Conservation (phyloP, 2,888 invertebrate species). For the Chironomus tentans region DNA sequence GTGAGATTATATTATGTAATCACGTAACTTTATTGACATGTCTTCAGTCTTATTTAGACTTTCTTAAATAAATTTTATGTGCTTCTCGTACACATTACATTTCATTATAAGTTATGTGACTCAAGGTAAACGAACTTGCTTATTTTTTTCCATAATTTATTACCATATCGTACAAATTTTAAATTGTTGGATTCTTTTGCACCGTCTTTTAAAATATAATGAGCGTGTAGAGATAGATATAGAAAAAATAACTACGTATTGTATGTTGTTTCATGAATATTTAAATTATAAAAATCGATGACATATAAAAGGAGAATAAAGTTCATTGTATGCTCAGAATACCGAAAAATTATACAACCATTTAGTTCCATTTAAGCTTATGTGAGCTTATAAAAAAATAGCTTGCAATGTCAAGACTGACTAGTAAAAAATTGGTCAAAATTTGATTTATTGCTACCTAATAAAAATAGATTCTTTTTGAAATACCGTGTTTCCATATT, state of each 20-base stretch:
- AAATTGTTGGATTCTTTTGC: background rate
- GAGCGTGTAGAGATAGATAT: background rate
- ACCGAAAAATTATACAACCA: constrained; percentile 1
- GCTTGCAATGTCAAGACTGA: background rate
- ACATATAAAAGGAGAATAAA: background rate
- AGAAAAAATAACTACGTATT: background rate
- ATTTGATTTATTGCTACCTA: too few species aligned
- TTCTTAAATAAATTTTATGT: background rate
- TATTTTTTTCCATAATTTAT: background rate
- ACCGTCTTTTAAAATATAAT: background rate
- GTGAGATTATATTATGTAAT: background rate
- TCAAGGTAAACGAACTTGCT: constrained; percentile 7
- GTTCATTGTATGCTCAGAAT: background rate
- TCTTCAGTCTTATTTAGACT: background rate
- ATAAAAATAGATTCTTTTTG: too few species aligned
- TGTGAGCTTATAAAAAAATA: background rate
- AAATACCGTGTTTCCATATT: too few species aligned
- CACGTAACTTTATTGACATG: background rate
- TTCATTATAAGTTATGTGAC: background rate
- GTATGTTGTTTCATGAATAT: background rate
- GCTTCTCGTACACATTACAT: background rate
- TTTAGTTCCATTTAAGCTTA: background rate
- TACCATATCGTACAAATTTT: background rate
- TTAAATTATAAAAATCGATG: background rate
- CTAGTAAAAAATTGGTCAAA: background rate